phyloP scores from a whole-genome alignment of 2,113 vertebrate genomes.

The Lepisosteus osseus region DNA sequence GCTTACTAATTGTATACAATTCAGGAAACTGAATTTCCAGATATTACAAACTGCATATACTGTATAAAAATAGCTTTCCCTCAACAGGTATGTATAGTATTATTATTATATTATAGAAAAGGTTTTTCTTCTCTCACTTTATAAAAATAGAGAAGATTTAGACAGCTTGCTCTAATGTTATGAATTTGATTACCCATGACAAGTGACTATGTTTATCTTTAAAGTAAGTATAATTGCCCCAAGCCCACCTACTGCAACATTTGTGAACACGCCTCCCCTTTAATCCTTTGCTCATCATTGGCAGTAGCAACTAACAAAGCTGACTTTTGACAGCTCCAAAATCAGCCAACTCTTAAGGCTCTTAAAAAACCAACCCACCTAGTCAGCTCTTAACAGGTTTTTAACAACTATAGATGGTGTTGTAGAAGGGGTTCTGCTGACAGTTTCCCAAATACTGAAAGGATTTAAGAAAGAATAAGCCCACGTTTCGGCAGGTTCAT shows the following conservation, averaged over 20 bases:
- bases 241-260: conserved; percentile 61
- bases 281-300: conserved; percentile 56
- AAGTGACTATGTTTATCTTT: too few relatives aligned
- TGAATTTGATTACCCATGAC: too few relatives aligned
- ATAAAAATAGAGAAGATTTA: too few relatives aligned
- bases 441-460: conserved; percentile 46
- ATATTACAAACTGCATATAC: too few relatives aligned
- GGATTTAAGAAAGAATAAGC: conserved; percentile 68
- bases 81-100: too few relatives aligned
- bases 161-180: too few relatives aligned
- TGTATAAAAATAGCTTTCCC: too few relatives aligned
- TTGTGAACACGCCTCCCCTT: conserved; percentile 52
- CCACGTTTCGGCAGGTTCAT: conserved; percentile 61
- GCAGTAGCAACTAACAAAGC: conserved; percentile 55
- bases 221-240: background rate
- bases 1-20: too few relatives aligned
- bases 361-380: conserved; percentile 31
- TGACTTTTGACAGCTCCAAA: conserved; percentile 64
- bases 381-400: conserved; percentile 23
- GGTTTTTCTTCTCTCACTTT: too few relatives aligned
- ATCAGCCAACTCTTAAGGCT: conserved; percentile 57
- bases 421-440: conserved; percentile 56
- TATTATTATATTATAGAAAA: too few relatives aligned
- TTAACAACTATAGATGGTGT: conserved; percentile 21
- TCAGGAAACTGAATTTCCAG: too few relatives aligned